A percentile compares a stretch with the other conserved stretches of the same genome.
Evolutionary conservation across 2,113 vertebrate genomes (phyloP).

Genomic region (Oenanthe oenanthe): DNA sequence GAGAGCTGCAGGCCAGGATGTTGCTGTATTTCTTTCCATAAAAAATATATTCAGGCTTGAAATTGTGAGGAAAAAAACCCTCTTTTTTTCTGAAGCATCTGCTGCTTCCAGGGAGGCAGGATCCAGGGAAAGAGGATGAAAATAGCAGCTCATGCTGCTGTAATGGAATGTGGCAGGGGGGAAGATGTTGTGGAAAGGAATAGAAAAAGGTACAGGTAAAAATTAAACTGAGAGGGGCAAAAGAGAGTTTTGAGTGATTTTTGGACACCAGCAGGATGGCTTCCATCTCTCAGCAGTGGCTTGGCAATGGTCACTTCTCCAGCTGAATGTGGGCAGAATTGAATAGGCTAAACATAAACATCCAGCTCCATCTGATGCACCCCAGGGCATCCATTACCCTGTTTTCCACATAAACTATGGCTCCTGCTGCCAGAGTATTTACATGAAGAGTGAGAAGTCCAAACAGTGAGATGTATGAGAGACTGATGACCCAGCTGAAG

Average conservation of each 20-base stretch:
- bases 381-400: neutral
- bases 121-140: neutral
- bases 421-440: neutral
- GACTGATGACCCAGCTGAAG: neutral
- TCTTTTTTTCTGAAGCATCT: neutral
- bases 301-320: neutral
- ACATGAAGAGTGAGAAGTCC: neutral
- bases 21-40: neutral
- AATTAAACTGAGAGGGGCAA: neutral
- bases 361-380: neutral
- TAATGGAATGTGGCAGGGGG: neutral
- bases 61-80: neutral
- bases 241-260: neutral
- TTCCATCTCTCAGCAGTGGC: neutral
- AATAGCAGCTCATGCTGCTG: neutral
- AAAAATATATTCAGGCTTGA: neutral
- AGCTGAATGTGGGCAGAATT: neutral
- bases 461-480: neutral
- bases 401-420: neutral
- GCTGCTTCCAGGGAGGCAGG: neutral
- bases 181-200: neutral
- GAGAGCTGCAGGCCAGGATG: neutral
- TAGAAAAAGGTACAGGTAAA: neutral
- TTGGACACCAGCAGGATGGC: fast-evolving
- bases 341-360: neutral